Evolutionary conservation across 2,888 invertebrate species (phyloP).

Genomic region (Eumacrocentrus americanus): DNA sequence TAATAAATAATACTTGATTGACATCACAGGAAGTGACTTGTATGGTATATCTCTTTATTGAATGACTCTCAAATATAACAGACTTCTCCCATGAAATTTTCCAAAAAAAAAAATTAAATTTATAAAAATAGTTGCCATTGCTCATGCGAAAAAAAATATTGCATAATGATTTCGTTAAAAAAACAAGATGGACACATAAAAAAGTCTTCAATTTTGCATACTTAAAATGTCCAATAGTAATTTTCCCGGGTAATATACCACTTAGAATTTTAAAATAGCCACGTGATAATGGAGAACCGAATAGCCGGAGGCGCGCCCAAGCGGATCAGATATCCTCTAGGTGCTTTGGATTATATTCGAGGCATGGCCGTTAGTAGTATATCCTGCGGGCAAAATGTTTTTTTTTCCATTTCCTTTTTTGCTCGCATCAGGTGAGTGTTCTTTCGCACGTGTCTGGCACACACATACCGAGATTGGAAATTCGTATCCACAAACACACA

Average conservation of each 20-base stretch:
- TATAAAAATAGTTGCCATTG: neutral
- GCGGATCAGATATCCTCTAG: constrained; percentile 17
- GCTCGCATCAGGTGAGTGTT: constrained; percentile 9
- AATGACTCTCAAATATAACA: too few species aligned
- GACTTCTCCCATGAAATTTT: too few species aligned
- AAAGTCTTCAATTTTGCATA: constrained; percentile 14
- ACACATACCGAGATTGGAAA: constrained; percentile 26
- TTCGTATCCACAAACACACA: constrained; percentile 27
- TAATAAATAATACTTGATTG: too few species aligned
- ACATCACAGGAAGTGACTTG: too few species aligned
- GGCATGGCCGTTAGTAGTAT: constrained; percentile 10
- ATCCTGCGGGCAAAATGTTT: constrained; percentile 14
- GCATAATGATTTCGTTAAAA: neutral
- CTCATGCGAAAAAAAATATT: neutral
- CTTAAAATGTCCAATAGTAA: constrained; percentile 5
- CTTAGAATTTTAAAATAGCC: constrained; percentile 22
- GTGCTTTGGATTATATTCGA: constrained; percentile 18
- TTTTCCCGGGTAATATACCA: constrained; percentile 8
- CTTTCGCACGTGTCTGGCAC: constrained; percentile 12
- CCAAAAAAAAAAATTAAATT: neutral
- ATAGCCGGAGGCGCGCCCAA: constrained; percentile 9
- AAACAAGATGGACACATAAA: constrained; percentile 5
- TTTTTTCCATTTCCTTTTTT: constrained; percentile 13
- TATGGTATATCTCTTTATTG: too few species aligned
- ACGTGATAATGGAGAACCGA: constrained; percentile 22